Conservation (phyloP, 2,797 vertebrate species). For the Oophaga sylvatica region DNA sequence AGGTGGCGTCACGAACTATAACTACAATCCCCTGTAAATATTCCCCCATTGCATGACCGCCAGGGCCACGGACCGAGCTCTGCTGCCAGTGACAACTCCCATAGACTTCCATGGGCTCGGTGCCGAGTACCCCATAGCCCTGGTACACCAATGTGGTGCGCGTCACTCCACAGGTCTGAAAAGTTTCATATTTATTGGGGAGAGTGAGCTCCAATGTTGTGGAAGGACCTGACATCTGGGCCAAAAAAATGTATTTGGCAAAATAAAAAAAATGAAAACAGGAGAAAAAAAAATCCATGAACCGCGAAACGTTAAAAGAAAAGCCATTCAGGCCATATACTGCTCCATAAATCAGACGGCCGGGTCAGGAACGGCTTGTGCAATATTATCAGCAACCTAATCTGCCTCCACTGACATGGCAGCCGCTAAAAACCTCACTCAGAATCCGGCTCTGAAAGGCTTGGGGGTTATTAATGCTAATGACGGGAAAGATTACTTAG, state of each 20-base stretch:
- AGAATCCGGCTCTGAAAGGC: not conserved
- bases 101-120: no score
- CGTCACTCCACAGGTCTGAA: not conserved
- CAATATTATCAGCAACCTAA: slow-evolving; percentile 25
- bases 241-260: slow-evolving; percentile 36
- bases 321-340: not conserved
- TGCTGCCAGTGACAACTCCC: no score
- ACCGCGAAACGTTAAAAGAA: not conserved
- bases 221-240: slow-evolving; percentile 24
- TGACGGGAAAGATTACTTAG: slow-evolving; percentile 15
- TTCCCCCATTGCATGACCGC: no score
- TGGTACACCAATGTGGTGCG: no score
- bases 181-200: not conserved
- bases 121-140: no score
- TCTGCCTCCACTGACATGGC: slow-evolving; percentile 3
- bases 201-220: not conserved
- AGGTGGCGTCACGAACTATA: no score
- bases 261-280: not conserved
- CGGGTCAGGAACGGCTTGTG: slow-evolving; percentile 31
- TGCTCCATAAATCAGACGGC: slow-evolving; percentile 22
- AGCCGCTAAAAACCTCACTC: slow-evolving; percentile 9
- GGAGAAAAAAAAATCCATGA: not conserved
- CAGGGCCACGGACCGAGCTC: no score
- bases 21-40: no score
- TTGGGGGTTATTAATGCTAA: slow-evolving; percentile 36